These are phyloP conservation scores for Megalonaias nervosa DNA, from an alignment of 1,140 invertebrate genomes.

Conservation along the genomic window DNA sequence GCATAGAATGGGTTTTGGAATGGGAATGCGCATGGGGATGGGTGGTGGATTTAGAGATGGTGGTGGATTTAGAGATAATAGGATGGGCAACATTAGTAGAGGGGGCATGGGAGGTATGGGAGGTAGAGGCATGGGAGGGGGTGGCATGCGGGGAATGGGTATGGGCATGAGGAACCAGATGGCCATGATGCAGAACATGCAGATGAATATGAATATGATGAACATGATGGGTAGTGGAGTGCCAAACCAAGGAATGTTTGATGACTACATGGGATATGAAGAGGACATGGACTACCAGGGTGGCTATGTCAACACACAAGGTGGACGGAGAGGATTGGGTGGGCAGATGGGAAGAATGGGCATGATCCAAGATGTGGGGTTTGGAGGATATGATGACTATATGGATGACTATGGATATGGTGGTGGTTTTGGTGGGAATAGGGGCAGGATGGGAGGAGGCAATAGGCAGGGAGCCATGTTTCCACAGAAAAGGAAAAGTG, in stretches of 20 bases:
- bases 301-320: background rate
- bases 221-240: background rate
- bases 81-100: background rate
- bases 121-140: conserved; percentile 13
- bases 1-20: background rate
- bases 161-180: background rate
- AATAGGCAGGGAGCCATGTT: background rate
- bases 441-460: conserved; percentile 62
- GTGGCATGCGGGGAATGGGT: conserved; percentile 2
- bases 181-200: conserved; percentile 5
- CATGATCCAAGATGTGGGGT: conserved; percentile 1
- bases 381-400: conserved; percentile 6
- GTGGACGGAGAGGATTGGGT: conserved; percentile 1
- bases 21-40: conserved; percentile 11
- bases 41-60: conserved; percentile 1
- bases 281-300: conserved; percentile 6
- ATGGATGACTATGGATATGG: conserved; percentile 10
- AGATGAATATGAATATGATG: background rate
- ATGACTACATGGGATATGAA: conserved; percentile 1
- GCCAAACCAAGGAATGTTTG: conserved; percentile 4
- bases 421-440: conserved; percentile 63
- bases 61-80: background rate
- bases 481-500: no score
- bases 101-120: conserved; percentile 4
- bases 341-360: background rate